Percentiles rank a stretch among this genome's conserved stretches.
Conservation (phyloP, 2,113 vertebrate species). For the Arothron firmamentum region DNA sequence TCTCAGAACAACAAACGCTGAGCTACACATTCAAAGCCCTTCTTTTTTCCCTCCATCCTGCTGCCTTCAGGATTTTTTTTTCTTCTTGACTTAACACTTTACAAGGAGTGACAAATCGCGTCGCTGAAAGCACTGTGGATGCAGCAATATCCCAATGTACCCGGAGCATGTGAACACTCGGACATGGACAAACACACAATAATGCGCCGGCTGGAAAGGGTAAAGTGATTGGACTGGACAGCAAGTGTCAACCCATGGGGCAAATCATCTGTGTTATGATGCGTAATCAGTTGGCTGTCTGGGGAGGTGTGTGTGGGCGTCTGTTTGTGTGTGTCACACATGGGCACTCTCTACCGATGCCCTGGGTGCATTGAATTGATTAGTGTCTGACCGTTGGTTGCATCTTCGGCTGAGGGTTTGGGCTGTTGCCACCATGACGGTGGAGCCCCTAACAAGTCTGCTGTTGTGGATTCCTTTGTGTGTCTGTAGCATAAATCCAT, state of each 20-base stretch:
- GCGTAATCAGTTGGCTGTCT: slow-evolving; percentile 58
- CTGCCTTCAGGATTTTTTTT: slow-evolving; percentile 41
- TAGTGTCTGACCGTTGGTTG: slow-evolving; percentile 41
- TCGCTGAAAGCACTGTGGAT: slow-evolving; percentile 20
- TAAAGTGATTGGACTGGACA: slow-evolving; percentile 63
- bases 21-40: slow-evolving; percentile 19
- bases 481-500: not conserved
- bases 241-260: slow-evolving; percentile 67
- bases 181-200: slow-evolving; percentile 40
- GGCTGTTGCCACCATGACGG: slow-evolving; percentile 16
- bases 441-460: slow-evolving; percentile 11
- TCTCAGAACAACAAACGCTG: slow-evolving; percentile 24
- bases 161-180: slow-evolving; percentile 40
- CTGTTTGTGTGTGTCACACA: slow-evolving; percentile 28
- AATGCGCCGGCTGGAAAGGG: slow-evolving; percentile 16
- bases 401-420: slow-evolving; percentile 34
- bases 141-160: slow-evolving; percentile 28
- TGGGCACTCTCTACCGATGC: slow-evolving; percentile 41
- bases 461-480: slow-evolving; percentile 6
- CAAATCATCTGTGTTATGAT: slow-evolving; percentile 67
- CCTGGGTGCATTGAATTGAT: slow-evolving; percentile 60
- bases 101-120: slow-evolving; percentile 52
- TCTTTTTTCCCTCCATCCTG: slow-evolving; percentile 12
- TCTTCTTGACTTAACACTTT: slow-evolving; percentile 28
- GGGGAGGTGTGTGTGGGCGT: slow-evolving; percentile 39